Base-by-base conservation (phyloP, 2,113 vertebrate genomes). In the Trinectes maculatus region DNA sequence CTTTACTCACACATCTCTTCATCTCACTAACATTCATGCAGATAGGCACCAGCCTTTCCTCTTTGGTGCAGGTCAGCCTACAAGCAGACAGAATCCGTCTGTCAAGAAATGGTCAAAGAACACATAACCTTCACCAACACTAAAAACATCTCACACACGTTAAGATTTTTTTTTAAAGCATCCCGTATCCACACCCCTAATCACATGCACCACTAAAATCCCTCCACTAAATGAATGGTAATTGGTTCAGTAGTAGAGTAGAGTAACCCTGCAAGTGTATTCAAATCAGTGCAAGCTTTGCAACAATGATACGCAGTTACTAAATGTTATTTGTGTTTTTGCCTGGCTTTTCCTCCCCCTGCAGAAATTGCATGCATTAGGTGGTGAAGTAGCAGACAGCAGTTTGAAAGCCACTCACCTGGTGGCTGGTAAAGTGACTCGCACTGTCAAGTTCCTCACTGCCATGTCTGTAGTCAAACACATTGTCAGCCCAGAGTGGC, bases 361-460 rank as follows among this genome's bases (percentile, higher is more conserved):
- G 55, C 82, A 99, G 98, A 96, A 95, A 88, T 86, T 99, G 0
- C 95, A 97, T 15, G 93, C 96, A 69, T 91, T 99, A 8, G 98
- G 98, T 0, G 98, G 97, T 0, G 97, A 99, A 84, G 91, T 98
- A 9, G 94, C 94, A 0, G 96, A 98, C 62, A 94, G 89, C 24
- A 88, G 91, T 15, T 95, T 94, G 90, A 98, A 95, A 28, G 96
- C 94, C 74, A 98, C 96, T 4, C 98, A 99, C 77, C 90, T 99
- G 2, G 73, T 99, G 28, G 96, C 98, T 71, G 94, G 84, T 85
- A 98, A 97, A 85, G 97, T 99, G 87, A 98, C 94, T 0, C 94
- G 97, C 42, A 99, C 98, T 0, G 94, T 99, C 51, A 99, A 99
- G 80, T 99, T 99, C 88, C 94, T 99, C 65, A 96, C 95, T 0